These are phyloP conservation scores for Laterallus jamaicensis DNA, from an alignment of 2,113 vertebrate species.

Conservation along the genomic window DNA sequence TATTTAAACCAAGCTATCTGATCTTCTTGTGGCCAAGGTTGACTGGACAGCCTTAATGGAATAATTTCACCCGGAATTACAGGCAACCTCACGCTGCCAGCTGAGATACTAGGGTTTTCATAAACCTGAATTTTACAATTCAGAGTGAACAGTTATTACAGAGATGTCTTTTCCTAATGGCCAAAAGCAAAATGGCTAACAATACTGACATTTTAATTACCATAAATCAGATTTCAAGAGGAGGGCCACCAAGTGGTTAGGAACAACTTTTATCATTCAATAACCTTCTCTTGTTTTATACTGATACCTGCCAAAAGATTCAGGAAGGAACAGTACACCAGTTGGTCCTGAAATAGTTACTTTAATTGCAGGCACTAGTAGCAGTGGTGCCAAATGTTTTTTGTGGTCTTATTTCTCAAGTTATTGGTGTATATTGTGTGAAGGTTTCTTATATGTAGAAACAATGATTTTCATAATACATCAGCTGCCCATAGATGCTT, in stretches of 20 bases:
- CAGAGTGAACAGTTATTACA: neutral
- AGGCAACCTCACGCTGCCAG: neutral
- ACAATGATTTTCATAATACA: neutral
- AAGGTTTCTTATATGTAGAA: neutral
- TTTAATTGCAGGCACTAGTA: neutral
- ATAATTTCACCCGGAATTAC: neutral
- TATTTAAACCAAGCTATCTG: neutral
- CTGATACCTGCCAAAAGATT: neutral
- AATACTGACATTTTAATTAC: neutral
- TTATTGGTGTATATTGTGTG: neutral
- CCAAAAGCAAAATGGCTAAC: neutral
- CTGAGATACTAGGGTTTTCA: neutral
- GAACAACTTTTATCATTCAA: neutral
- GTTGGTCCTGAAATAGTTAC: neutral
- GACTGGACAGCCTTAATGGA: neutral
- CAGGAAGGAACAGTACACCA: neutral
- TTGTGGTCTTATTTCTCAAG: neutral
- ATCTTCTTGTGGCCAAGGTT: neutral
- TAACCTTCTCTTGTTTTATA: fast-evolving
- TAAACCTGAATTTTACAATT: neutral
- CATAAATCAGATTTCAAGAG: neutral
- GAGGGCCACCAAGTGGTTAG: neutral
- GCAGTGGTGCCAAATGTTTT: neutral
- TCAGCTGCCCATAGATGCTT: neutral
- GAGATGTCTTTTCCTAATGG: neutral